These are phyloP conservation scores for Tanypteryx hageni DNA, from an alignment of 2,888 invertebrate genomes.

Conservation along the genomic window DNA sequence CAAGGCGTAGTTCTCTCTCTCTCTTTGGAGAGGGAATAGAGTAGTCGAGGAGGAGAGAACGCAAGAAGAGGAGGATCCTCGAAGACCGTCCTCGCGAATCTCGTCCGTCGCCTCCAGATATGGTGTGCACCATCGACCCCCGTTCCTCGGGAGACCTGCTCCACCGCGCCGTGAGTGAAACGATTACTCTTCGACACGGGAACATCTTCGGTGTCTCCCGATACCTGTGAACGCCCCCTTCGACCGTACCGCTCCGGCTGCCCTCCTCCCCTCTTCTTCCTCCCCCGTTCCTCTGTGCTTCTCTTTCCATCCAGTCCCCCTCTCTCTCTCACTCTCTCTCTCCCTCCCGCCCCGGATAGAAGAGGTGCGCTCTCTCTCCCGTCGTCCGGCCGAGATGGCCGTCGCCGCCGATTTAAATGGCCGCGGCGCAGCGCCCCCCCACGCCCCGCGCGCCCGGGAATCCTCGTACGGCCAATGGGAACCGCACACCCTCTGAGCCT, in stretches of 20 bases:
- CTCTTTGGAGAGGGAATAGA: not conserved
- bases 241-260: slow-evolving; percentile 2
- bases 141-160: slow-evolving; percentile 61
- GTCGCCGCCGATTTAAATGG: slow-evolving; percentile 54
- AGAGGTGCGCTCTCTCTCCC: not conserved
- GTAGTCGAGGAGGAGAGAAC: not conserved
- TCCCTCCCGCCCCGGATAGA: not conserved
- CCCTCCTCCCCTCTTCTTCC: not conserved
- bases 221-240: slow-evolving; percentile 50
- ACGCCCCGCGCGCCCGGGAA: slow-evolving; percentile 57
- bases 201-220: not conserved
- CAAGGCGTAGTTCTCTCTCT: not conserved
- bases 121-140: slow-evolving; percentile 63
- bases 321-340: not conserved
- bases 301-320: slow-evolving; percentile 6
- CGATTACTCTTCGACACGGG: not conserved
- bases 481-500: slow-evolving; percentile 51
- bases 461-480: slow-evolving; percentile 57
- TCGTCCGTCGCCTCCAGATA: slow-evolving; percentile 12
- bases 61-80: not conserved
- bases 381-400: slow-evolving; percentile 42
- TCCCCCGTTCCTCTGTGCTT: not conserved
- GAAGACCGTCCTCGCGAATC: not conserved
- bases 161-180: slow-evolving; percentile 55
- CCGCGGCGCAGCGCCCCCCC: slow-evolving; percentile 55